Evolutionary conservation across 2,888 invertebrate genomes (phyloP).

Genomic region (Leptinotarsa juncta): DNA sequence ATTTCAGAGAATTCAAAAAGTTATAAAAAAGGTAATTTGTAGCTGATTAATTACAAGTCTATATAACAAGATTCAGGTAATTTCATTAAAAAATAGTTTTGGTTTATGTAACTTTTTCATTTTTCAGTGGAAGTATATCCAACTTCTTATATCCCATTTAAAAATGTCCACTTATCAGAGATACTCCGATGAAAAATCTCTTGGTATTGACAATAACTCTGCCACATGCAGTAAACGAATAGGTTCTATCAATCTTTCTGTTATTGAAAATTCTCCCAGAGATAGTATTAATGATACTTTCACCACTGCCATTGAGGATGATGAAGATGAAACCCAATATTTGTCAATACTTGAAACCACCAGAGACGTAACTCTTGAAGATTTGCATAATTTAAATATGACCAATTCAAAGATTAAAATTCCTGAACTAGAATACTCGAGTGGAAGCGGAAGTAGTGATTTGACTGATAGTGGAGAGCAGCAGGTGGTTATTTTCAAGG

Average conservation of each 20-base stretch:
- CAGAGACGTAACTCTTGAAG: constrained; percentile 52
- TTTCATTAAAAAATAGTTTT: too few species aligned
- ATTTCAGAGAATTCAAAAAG: background rate
- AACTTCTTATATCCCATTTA: background rate
- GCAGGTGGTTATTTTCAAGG: constrained; percentile 59
- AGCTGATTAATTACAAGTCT: too few species aligned
- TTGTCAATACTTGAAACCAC: constrained; percentile 59
- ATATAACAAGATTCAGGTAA: too few species aligned
- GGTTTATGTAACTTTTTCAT: too few species aligned
- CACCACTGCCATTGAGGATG: constrained; percentile 57
- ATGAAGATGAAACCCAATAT: constrained; percentile 59
- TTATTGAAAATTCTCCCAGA: constrained; percentile 33
- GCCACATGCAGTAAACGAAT: background rate
- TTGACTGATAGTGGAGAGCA: constrained; percentile 41
- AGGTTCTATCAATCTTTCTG: constrained; percentile 33
- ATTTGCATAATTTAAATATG: constrained; percentile 49
- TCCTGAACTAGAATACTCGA: constrained; percentile 41
- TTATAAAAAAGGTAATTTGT: too few species aligned
- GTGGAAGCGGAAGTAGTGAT: constrained; percentile 37
- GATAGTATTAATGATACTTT: constrained; percentile 58
- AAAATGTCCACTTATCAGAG: constrained; percentile 10
- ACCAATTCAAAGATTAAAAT: constrained; percentile 43
- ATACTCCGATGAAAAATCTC: background rate
- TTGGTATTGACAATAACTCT: background rate
- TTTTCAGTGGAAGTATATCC: too few species aligned